Conservation (phyloP, 2,888 invertebrate genomes). For the Allygus modestus region DNA sequence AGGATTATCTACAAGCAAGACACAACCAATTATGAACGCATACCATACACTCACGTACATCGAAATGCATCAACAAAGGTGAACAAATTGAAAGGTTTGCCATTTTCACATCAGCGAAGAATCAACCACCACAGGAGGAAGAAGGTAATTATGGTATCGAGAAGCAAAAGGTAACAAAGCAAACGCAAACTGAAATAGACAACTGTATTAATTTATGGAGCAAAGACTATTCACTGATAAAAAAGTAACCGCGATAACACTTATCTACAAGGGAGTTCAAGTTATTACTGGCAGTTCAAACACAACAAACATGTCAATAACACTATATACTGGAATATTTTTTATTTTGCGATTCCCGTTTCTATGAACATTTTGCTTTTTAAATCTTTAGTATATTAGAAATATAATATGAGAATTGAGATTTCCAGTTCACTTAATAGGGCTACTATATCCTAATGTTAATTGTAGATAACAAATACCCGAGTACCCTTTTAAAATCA, state of each 20-base stretch:
- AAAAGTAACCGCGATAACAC: slow-evolving; percentile 41
- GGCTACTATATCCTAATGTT: no score
- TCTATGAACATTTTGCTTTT: not conserved
- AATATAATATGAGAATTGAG: no score
- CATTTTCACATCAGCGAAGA: slow-evolving; percentile 17
- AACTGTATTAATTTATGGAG: slow-evolving; percentile 46
- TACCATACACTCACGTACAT: slow-evolving; percentile 28
- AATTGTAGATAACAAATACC: no score
- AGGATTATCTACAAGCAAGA: not conserved
- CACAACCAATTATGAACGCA: slow-evolving; percentile 1
- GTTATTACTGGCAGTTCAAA: slow-evolving; percentile 38
- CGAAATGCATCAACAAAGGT: not conserved
- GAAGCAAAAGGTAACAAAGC: slow-evolving; percentile 39
- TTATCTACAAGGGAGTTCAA: slow-evolving; percentile 43
- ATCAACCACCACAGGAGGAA: slow-evolving; percentile 18
- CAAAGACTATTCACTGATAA: slow-evolving; percentile 45
- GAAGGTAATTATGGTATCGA: slow-evolving; percentile 29
- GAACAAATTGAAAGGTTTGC: not conserved
- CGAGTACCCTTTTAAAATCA: no score
- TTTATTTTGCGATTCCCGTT: not conserved
- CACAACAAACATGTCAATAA: slow-evolving; percentile 42
- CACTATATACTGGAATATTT: slow-evolving; percentile 12
- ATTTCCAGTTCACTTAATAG: no score
- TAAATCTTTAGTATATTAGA: not conserved
- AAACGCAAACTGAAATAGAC: slow-evolving; percentile 37